Evolutionary conservation across 2,113 vertebrate genomes (phyloP).

Genomic region (Tretioscincus oriximinensis): DNA sequence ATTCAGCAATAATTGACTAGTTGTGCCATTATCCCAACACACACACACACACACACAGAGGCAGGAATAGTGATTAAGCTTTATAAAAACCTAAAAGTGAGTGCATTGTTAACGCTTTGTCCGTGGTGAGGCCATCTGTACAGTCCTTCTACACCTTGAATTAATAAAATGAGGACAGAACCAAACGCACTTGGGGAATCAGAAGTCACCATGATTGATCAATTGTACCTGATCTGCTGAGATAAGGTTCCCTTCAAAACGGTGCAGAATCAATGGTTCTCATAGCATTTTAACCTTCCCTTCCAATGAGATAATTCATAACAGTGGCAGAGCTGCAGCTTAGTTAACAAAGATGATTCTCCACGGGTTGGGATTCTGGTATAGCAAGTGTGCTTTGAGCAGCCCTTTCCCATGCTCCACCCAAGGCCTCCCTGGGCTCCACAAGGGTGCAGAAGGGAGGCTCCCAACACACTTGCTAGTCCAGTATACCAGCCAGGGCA

Average conservation of each 20-base stretch:
- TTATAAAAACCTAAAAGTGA: not conserved
- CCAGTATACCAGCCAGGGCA: no score
- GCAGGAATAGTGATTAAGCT: not conserved
- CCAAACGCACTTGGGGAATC: conserved; percentile 15
- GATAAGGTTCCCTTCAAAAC: not conserved
- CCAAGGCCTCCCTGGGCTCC: no score
- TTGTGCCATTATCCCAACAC: no score
- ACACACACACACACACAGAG: not conserved
- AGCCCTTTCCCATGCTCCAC: no score
- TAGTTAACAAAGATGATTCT: not conserved
- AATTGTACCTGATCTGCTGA: conserved; percentile 17
- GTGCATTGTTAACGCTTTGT: not conserved
- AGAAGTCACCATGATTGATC: conserved; percentile 16
- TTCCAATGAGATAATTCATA: conserved; percentile 25
- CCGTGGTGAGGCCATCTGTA: not conserved
- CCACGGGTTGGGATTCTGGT: no score
- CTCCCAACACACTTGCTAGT: no score
- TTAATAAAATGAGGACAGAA: not conserved
- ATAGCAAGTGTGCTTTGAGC: no score
- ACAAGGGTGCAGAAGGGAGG: no score
- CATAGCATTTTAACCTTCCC: conserved; percentile 29
- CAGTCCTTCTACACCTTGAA: not conserved
- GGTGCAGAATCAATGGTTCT: conserved; percentile 8
- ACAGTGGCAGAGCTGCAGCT: conserved; percentile 15
- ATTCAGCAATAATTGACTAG: fast-evolving